phyloP scores from a whole-genome alignment of 2,113 vertebrate genomes.

The Oostethus manadensis region DNA sequence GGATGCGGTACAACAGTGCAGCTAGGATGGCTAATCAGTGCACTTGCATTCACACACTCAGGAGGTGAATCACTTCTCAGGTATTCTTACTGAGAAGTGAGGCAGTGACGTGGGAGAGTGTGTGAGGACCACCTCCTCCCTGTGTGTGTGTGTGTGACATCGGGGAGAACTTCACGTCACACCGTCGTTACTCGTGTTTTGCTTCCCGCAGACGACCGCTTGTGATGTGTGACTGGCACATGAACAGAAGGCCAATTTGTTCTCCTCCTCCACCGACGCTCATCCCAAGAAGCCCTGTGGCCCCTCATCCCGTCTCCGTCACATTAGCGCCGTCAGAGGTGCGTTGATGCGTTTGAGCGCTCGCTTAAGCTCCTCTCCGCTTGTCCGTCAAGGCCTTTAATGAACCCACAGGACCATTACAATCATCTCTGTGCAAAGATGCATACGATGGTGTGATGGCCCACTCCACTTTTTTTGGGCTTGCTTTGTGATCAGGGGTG shows the following conservation, averaged over 20 bases:
- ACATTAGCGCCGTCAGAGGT: conserved; percentile 13
- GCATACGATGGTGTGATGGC: background rate
- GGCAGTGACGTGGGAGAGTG: no score
- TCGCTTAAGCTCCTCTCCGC: background rate
- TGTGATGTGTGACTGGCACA: conserved; percentile 52
- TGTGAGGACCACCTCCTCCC: no score
- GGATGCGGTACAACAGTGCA: no score
- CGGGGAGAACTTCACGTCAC: no score
- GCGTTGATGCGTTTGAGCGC: background rate
- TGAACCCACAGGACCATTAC: no score
- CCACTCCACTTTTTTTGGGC: background rate
- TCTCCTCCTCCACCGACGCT: conserved; percentile 47
- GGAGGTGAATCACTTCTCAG: no score
- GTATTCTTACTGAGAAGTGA: no score
- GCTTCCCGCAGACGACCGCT: conserved; percentile 58
- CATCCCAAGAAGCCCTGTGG: conserved; percentile 39
- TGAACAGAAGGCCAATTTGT: conserved; percentile 54
- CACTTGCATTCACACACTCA: no score
- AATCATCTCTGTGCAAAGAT: background rate
- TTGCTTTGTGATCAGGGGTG: no score
- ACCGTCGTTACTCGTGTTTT: background rate
- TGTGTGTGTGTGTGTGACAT: no score
- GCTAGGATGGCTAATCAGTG: no score
- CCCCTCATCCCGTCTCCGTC: conserved; percentile 46
- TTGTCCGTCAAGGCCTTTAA: background rate